These are phyloP conservation scores for Ochropleura leucogaster DNA, from an alignment of 2,888 invertebrate species.

Conservation along the genomic window DNA sequence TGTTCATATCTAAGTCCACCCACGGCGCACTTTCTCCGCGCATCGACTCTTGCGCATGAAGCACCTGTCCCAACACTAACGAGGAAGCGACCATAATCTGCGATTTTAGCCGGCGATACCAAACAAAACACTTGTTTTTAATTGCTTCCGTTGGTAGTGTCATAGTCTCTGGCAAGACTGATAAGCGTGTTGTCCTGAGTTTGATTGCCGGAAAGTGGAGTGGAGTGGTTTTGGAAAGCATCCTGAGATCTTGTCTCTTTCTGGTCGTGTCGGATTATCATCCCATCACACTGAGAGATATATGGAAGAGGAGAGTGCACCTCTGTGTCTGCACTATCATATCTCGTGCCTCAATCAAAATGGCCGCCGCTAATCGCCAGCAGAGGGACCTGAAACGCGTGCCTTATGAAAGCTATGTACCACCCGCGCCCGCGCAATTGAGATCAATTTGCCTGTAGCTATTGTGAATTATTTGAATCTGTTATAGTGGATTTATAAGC, in stretches of 20 bases:
- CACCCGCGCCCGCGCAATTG: slow-evolving; percentile 75
- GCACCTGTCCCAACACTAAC: neutral
- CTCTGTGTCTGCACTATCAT: neutral
- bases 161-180: neutral
- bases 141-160: neutral
- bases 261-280: neutral
- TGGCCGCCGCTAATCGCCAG: neutral
- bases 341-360: neutral
- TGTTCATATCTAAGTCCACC: slow-evolving; percentile 67
- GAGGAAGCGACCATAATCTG: neutral
- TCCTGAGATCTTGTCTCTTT: neutral
- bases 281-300: too few relatives aligned
- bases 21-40: slow-evolving; percentile 65
- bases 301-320: neutral
- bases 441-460: slow-evolving; percentile 74
- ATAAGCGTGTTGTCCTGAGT: neutral
- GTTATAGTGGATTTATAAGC: slow-evolving; percentile 57
- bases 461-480: slow-evolving; percentile 57
- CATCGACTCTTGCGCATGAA: slow-evolving; percentile 46
- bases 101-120: neutral
- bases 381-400: neutral
- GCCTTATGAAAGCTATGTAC: slow-evolving; percentile 50
- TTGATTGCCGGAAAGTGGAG: neutral
- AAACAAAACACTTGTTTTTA: neutral
- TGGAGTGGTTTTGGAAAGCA: too few relatives aligned